Conservation (phyloP, 2,113 vertebrate species). For the Ceuthmochares aereus region DNA sequence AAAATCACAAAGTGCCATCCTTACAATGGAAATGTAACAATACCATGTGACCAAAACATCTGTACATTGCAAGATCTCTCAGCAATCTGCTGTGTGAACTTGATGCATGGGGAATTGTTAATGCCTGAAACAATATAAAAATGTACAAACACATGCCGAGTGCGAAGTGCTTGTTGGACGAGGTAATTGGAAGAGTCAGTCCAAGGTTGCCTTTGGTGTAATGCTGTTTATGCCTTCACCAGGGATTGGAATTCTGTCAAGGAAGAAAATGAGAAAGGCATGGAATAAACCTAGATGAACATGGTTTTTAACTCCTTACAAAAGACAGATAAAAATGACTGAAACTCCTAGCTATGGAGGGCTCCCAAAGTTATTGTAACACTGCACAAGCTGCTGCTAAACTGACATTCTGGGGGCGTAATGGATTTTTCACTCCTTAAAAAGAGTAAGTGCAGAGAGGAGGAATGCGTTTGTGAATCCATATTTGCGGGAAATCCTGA, state of each 20-base stretch:
- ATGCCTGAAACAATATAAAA: conserved; percentile 57
- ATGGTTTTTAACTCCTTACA: not conserved
- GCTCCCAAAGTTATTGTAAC: conserved; percentile 23
- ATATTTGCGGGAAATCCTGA: conserved; percentile 46
- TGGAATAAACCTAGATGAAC: not conserved
- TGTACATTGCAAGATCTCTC: conserved; percentile 20
- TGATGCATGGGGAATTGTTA: not conserved
- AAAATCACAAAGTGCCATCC: conserved; percentile 39
- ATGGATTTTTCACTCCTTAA: conserved; percentile 57
- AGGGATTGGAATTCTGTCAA: conserved; percentile 68
- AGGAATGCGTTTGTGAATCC: not conserved
- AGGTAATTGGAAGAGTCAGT: conserved; percentile 57
- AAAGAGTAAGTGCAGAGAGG: conserved; percentile 32
- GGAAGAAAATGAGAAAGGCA: conserved; percentile 35
- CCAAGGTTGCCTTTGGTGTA: conserved; percentile 49
- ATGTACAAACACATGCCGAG: conserved; percentile 62
- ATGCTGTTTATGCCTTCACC: conserved; percentile 63
- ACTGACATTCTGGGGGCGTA: conserved; percentile 38
- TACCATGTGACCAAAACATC: not conserved
- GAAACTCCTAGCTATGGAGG: not conserved
- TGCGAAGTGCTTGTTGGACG: conserved; percentile 42
- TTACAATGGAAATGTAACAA: conserved; percentile 26
- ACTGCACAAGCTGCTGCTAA: conserved; percentile 43
- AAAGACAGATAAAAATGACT: conserved; percentile 17
- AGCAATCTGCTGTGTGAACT: not conserved